Evolutionary conservation across 2,888 invertebrate genomes (phyloP).

Genomic region (Bimastos eiseni): DNA sequence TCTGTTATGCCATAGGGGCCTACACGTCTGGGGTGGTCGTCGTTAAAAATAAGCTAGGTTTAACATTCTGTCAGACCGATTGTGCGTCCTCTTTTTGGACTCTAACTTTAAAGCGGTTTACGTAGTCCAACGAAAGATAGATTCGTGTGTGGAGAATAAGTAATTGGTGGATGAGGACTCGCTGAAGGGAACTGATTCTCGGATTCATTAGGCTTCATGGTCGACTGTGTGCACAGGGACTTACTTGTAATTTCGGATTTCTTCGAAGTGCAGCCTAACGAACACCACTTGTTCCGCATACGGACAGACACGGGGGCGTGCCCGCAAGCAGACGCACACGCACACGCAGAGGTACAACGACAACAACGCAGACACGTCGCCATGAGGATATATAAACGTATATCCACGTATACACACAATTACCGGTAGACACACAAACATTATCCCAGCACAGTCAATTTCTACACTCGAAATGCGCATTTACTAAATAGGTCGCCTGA

Average conservation of each 20-base stretch:
- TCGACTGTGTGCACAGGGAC: neutral
- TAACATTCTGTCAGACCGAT: no score
- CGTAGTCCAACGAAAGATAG: neutral
- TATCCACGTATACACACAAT: neutral
- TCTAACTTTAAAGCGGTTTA: no score
- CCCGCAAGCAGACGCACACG: neutral
- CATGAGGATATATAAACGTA: neutral
- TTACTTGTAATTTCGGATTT: neutral
- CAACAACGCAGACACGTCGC: neutral
- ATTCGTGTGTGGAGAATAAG: neutral
- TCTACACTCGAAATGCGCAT: neutral
- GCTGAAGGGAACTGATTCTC: neutral
- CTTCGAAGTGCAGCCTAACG: no score
- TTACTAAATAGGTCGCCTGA: no score
- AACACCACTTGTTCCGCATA: neutral
- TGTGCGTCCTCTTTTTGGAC: no score
- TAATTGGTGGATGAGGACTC: neutral
- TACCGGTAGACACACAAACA: neutral
- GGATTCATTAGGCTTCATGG: slow-evolving; percentile 2
- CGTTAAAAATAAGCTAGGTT: no score
- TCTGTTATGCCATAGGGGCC: no score
- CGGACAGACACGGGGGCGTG: neutral
- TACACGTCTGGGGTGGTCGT: no score
- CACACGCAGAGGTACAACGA: neutral
- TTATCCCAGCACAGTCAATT: no score